Conservation (phyloP, 2,888 invertebrate species). For the Operophtera brumata region DNA sequence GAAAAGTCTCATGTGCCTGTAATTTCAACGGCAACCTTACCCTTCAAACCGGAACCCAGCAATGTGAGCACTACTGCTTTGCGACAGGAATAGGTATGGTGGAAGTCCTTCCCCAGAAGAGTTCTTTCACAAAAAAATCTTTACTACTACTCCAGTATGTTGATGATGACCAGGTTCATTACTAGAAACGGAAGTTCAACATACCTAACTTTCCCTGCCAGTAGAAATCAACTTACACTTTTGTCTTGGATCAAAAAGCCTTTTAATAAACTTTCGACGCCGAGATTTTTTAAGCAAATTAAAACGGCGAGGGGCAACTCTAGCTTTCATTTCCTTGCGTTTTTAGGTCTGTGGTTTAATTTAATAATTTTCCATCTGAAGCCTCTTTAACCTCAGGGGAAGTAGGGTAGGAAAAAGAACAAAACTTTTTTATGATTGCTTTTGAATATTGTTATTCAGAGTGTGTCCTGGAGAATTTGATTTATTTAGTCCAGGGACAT, state of each 20-base stretch:
- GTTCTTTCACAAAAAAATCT: no score
- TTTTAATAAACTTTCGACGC: conserved; percentile 7
- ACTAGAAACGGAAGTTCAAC: no score
- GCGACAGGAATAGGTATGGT: no score
- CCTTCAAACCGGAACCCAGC: no score
- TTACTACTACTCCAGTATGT: no score
- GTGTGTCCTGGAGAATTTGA: conserved; percentile 37
- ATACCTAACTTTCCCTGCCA: no score
- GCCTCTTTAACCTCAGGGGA: conserved; percentile 34
- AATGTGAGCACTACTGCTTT: no score
- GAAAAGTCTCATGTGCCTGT: no score
- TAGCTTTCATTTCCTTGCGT: conserved; percentile 27
- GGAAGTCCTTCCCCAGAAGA: no score
- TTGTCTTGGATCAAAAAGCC: conserved; percentile 7
- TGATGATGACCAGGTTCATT: no score
- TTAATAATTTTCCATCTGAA: conserved; percentile 39
- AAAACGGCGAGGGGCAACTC: conserved; percentile 23
- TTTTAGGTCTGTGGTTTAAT: no score
- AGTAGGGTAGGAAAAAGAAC: conserved; percentile 7
- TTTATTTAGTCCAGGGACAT: conserved; percentile 47
- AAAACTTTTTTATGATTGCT: conserved; percentile 40
- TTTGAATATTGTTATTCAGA: conserved; percentile 43
- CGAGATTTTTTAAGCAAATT: conserved; percentile 28
- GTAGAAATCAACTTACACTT: not conserved
- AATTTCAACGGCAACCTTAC: no score